Evolutionary conservation across 2,888 invertebrate genomes (phyloP), one percentile per base, ranked within the genome.

Genomic region (Chelonus formosanus): DNA sequence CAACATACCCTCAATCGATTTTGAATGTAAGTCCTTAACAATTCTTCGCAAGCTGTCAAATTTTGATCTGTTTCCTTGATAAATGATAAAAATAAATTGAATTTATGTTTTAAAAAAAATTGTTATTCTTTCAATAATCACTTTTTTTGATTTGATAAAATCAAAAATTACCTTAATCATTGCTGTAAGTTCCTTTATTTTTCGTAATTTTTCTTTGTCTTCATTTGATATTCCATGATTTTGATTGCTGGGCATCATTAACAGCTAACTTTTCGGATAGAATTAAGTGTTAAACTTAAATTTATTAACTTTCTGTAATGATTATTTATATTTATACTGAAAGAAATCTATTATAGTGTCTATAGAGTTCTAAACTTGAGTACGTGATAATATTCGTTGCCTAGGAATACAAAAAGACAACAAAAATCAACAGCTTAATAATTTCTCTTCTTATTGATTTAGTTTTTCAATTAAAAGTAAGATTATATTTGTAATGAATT

Each of bases 41-140:
- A 78, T 69, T 79, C 76, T 57, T 81, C 81, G 69, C 80, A 81
- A 50, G 73, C 70, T 32, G 77, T 79, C 50, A 81, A 68, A 59
- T 81, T 81, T 66, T 68, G 74, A 50, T 81, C 79, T 7, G 80
- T 81, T 56, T 71, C 68, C 70, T 70, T 45, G 6, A 31, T 20
- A 53, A 5, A 47, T 20, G 20, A 20, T 20, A 20, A 20, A 20
- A 20, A 20, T 20, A 20, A 20, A 20, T 20, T 20, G 20, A 20
- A 20, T 20, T 20, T 20, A 20, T 20, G 20, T 20, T 20, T 20
- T 20, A 20, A 20, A 20, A 20, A 20, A 20, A 20, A 20, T 20
- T 20, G 20, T 20, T 2, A 20, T 20, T 20, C 2, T 20, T 20
- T 20, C 20, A 20, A 20, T 20, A 20, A 20, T 4, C 2, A 47